Base-by-base conservation (phyloP, 2,888 invertebrate species). In the Eupithecia subfuscata region DNA sequence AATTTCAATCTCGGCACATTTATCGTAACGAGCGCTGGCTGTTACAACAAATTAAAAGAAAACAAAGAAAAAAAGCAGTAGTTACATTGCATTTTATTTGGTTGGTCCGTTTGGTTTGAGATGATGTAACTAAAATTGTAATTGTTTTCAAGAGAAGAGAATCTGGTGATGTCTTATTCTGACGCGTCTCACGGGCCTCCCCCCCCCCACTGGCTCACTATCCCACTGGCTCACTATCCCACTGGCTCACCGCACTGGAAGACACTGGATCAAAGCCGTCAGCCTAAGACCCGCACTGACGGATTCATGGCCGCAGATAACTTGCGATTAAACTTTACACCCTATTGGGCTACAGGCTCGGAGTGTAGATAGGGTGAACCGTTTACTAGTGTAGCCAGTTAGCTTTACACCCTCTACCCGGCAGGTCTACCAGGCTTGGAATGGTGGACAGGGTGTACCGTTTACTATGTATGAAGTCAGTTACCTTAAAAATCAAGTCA, bases 271-370 rank as follows among this genome's bases (percentile, higher is more conserved):
- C 60, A 60, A 60, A n/a, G 60, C 12, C 60, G 25, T 25, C 60
- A 60, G 22, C 56, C 22, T 22, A 12, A 56, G 56, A 74, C 71
- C 67, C 67, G 67, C 69, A 70, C 68, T 65, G 72, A 75, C 70
- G 70, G 70, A 77, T 72, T 75, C 72, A 70, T 40, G 74, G 74
- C 60, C 72, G 56, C 30, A 75, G 71, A 76, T 73, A 72, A 75
- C 77, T 72, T 63, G 72, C 72, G 48, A 70, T 75, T 67, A 75
- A 75, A 77, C 72, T 77, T 74, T 73, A 75, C 69, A 75, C 37
- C 65, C 65, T 22, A 7, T 70, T 73, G 77, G 30, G 63, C 18
- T 60, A 25, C 22, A 34, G 34, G 34, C 64, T 64, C 34, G 64
- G 60, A 60, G 60, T 60, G 60, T 25, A 14, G 25, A 25, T 60